These are phyloP conservation scores for Vanacampus margaritifer DNA, from an alignment of 2,113 vertebrate genomes.

Conservation along the genomic window DNA sequence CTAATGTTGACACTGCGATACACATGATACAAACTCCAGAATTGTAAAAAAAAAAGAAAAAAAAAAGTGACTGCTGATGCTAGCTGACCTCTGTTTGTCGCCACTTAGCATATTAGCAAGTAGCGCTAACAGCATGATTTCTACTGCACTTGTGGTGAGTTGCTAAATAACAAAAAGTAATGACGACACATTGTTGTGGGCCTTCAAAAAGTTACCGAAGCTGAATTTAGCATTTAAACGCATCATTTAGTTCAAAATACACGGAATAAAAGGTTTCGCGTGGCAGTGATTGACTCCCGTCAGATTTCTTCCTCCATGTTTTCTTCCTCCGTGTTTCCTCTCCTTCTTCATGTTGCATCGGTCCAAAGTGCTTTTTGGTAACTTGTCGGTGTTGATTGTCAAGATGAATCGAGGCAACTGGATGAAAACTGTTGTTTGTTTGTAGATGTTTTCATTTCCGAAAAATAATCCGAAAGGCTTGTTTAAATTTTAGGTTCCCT, in stretches of 20 bases:
- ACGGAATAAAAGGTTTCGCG: too few relatives aligned
- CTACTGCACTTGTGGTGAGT: neutral
- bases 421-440: too few relatives aligned
- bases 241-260: neutral
- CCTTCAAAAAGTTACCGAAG: neutral
- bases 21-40: neutral
- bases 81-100: constrained; percentile 41
- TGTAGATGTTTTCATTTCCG: too few relatives aligned
- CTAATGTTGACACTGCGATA: too few relatives aligned
- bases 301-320: neutral
- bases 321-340: neutral
- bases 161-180: neutral
- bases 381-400: neutral
- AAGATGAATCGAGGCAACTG: neutral
- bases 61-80: neutral
- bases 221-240: neutral
- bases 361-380: neutral
- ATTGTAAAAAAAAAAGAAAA: neutral
- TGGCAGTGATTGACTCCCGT: neutral
- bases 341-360: neutral
- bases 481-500: too few relatives aligned
- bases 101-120: constrained; percentile 51
- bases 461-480: too few relatives aligned
- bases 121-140: constrained; percentile 6
- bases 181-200: neutral